Percentiles rank a stretch among this genome's conserved stretches.
These are phyloP conservation scores for Polydrusus pterygomalis DNA, from an alignment of 2,888 invertebrate genomes.

Conservation along the genomic window DNA sequence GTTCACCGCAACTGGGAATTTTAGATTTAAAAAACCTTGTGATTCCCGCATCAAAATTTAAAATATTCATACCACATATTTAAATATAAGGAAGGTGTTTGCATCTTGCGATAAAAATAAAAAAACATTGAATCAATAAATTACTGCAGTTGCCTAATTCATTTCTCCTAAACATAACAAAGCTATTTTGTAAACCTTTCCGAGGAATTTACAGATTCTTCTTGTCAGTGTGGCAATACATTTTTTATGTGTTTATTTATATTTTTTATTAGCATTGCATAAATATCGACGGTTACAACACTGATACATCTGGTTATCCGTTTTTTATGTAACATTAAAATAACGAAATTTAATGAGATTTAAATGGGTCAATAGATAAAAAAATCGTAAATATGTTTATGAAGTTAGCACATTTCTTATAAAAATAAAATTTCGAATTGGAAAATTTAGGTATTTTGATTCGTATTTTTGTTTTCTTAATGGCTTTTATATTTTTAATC, in stretches of 20 bases:
- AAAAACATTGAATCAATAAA: slow-evolving; percentile 10
- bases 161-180: slow-evolving; percentile 38
- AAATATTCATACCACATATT: too few relatives aligned
- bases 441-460: slow-evolving; percentile 46
- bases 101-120: background rate
- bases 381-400: slow-evolving; percentile 44
- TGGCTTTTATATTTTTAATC: slow-evolving; percentile 38
- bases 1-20: too few relatives aligned
- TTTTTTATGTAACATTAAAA: slow-evolving; percentile 53
- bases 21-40: too few relatives aligned
- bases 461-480: slow-evolving; percentile 40
- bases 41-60: too few relatives aligned
- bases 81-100: background rate
- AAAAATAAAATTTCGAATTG: slow-evolving; percentile 30
- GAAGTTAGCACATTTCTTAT: slow-evolving; percentile 28
- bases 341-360: slow-evolving; percentile 48
- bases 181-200: slow-evolving; percentile 39
- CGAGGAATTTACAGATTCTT: slow-evolving; percentile 48
- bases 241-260: slow-evolving; percentile 53
- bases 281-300: slow-evolving; percentile 48
- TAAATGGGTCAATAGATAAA: slow-evolving; percentile 51
- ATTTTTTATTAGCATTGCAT: slow-evolving; percentile 53
- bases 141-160: slow-evolving; percentile 20
- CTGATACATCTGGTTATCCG: slow-evolving; percentile 52
- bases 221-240: slow-evolving; percentile 46